phyloP scores from a whole-genome alignment of 2,888 invertebrate species.

The Drosophila picticornis region DNA sequence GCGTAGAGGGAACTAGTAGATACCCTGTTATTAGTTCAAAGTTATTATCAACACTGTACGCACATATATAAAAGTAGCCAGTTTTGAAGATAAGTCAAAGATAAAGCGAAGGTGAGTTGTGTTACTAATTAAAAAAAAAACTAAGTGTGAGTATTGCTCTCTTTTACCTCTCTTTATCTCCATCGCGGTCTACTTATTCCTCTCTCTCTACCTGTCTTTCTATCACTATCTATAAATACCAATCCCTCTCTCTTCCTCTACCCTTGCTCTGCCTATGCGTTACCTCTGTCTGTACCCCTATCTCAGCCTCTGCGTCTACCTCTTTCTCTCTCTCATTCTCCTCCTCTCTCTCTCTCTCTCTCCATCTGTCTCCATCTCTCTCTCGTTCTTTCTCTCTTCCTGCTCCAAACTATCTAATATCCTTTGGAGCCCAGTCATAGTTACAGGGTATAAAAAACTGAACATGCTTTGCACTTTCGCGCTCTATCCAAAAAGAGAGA shows the following conservation, averaged over 20 bases:
- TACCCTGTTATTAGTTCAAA: not conserved
- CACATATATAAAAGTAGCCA: not conserved
- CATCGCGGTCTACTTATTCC: too few relatives aligned
- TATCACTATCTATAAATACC: not conserved
- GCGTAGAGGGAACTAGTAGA: not conserved
- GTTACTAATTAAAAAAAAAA: not conserved
- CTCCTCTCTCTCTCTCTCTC: too few relatives aligned
- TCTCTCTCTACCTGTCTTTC: not conserved
- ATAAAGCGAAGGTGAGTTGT: not conserved
- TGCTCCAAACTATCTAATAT: not conserved
- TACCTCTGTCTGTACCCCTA: too few relatives aligned
- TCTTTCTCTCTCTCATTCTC: not conserved
- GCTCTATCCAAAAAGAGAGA: not conserved
- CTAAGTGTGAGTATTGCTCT: too few relatives aligned
- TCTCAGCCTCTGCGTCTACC: not conserved
- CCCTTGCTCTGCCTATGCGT: too few relatives aligned
- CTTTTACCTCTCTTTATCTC: too few relatives aligned
- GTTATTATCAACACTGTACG: not conserved
- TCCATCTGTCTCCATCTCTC: too few relatives aligned
- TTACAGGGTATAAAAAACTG: conserved; percentile 15
- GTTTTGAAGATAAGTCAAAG: not conserved
- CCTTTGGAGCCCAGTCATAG: not conserved
- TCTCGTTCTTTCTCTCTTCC: not conserved
- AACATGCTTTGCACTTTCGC: conserved; percentile 72
- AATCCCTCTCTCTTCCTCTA: not conserved